These are phyloP conservation scores for Aleadryas rufinucha DNA, from an alignment of 2,113 vertebrate genomes.

Conservation along the genomic window DNA sequence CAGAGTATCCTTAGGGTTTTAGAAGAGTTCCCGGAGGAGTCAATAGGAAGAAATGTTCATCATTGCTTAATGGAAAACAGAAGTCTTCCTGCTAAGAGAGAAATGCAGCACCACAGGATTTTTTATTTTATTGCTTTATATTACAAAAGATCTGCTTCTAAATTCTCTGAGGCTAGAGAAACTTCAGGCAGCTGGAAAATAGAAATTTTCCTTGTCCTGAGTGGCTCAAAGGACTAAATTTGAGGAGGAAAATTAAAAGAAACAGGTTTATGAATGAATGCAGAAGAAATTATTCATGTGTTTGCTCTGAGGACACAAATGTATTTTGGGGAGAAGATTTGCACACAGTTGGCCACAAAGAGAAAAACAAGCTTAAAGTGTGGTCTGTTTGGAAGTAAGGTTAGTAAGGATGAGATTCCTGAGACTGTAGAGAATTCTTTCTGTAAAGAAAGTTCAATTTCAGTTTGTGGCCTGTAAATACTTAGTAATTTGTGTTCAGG, in stretches of 20 bases:
- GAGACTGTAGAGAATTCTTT: background rate
- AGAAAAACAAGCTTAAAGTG: background rate
- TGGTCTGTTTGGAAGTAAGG: background rate
- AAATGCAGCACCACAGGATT: background rate
- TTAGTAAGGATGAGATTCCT: background rate
- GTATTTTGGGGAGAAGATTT: background rate
- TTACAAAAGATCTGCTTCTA: background rate
- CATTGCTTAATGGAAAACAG: constrained; percentile 9
- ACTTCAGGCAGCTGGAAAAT: background rate
- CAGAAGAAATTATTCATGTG: background rate
- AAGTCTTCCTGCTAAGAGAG: background rate
- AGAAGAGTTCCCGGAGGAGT: background rate
- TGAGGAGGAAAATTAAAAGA: background rate
- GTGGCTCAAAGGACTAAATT: background rate
- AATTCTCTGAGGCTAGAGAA: background rate
- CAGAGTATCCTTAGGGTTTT: background rate
- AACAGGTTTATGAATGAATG: background rate
- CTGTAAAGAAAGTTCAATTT: background rate
- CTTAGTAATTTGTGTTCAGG: background rate
- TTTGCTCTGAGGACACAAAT: background rate
- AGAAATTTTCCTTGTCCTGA: background rate
- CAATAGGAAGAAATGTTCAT: constrained; percentile 5
- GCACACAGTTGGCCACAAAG: background rate
- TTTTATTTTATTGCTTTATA: background rate
- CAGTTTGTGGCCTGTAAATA: background rate